Conservation (phyloP, 2,113 vertebrate genomes). For the Hyperopisus bebe region DNA sequence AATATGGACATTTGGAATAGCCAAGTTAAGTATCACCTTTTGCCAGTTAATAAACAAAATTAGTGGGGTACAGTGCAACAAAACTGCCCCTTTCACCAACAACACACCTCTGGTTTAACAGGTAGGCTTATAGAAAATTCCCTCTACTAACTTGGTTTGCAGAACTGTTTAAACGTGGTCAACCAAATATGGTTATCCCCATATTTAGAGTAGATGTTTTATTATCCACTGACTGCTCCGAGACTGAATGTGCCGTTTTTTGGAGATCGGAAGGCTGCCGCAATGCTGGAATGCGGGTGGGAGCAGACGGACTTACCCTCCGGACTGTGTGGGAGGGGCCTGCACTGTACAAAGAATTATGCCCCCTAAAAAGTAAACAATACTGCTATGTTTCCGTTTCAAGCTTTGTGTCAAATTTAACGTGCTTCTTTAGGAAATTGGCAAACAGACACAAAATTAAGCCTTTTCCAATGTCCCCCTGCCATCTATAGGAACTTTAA, state of each 20-base stretch:
- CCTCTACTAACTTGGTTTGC: neutral
- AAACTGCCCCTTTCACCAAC: neutral
- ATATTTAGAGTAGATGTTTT: neutral
- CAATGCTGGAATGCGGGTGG: neutral
- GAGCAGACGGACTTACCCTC: neutral
- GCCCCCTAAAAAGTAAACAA: slow-evolving; percentile 10
- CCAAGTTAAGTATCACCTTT: neutral
- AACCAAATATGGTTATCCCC: neutral
- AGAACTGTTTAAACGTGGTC: neutral
- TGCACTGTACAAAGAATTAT: slow-evolving; percentile 7
- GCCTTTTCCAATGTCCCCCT: neutral
- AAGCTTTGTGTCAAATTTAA: neutral
- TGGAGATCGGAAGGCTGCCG: neutral
- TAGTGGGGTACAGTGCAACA: neutral
- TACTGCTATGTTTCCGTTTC: slow-evolving; percentile 13
- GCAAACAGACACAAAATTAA: neutral
- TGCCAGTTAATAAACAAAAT: neutral
- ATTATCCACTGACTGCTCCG: neutral
- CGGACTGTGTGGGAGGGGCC: neutral
- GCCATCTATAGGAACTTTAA: neutral
- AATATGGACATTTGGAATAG: neutral
- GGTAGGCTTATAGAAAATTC: neutral
- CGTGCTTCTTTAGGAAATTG: neutral
- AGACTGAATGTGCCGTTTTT: neutral
- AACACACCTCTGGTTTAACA: neutral